A percentile compares a stretch with the other conserved stretches of the same genome.
phyloP scores from a whole-genome alignment of 1,140 invertebrate genomes.

The Steinernema khuongi region DNA sequence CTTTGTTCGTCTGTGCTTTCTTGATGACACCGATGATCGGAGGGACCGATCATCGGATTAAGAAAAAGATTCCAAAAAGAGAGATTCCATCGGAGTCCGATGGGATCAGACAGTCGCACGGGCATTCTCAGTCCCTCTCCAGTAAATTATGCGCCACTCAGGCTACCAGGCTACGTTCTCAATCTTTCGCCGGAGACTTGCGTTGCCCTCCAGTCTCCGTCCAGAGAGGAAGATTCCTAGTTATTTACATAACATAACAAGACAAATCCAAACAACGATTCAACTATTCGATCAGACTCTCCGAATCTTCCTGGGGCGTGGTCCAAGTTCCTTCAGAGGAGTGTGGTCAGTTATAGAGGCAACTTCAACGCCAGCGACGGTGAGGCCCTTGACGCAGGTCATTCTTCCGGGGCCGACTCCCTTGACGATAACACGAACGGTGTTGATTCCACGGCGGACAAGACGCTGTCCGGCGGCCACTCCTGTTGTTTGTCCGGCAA shows the following conservation, averaged over 20 bases:
- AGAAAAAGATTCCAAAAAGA: too few species aligned
- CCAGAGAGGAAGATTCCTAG: too few species aligned
- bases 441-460: constrained; percentile 50
- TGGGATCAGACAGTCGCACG: too few species aligned
- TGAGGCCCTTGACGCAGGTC: constrained; percentile 78
- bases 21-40: too few species aligned
- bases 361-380: constrained; percentile 79
- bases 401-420: constrained; percentile 62
- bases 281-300: constrained; percentile 46
- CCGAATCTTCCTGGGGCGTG: constrained; percentile 53
- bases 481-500: constrained; percentile 87
- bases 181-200: too few species aligned
- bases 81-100: too few species aligned
- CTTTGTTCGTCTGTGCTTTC: too few species aligned
- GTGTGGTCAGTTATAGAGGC: constrained; percentile 84
- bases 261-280: neutral
- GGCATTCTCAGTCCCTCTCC: too few species aligned
- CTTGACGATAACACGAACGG: constrained; percentile 62
- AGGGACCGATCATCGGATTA: too few species aligned
- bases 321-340: constrained; percentile 71
- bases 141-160: too few species aligned
- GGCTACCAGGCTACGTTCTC: too few species aligned
- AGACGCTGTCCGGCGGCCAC: constrained; percentile 67
- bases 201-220: too few species aligned
- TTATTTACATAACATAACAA: constrained; percentile 13